Evolutionary conservation across 2,797 vertebrate species (phyloP), one percentile per base, ranked within the genome.

Genomic region (Pseudopleuronectes americanus): DNA sequence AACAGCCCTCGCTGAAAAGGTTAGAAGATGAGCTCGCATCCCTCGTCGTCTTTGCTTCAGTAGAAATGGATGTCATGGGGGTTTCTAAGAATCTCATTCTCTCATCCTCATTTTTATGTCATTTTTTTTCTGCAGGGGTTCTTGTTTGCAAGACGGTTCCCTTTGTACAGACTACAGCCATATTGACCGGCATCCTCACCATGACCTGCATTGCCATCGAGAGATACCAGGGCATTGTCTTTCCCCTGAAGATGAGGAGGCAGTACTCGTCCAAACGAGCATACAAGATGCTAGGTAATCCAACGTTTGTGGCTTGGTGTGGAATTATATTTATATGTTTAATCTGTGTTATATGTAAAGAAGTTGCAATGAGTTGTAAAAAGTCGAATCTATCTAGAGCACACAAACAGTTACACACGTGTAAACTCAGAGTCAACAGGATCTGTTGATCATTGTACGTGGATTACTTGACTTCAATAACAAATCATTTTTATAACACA

Each of bases 121-220:
- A 0, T 41, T 4, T 36, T 12, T 36, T 72, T 49, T 48, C 66
- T 79, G 4, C 63, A 95, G 95, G 95, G 0, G 94, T 94, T 33
- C 83, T 95, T 48, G 93, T 96, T 45, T 96, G 95, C 80, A 96
- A 96, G 83, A 94, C 93, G 0, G 93, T 96, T 68, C 95, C 95
- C 1, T 96, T 96, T 79, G 93, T 96, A 1, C 95, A 96, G 90
- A 96, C 94, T 2, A 96, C 93, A 2, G 95, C 95, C 57, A 95
- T 96, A 21, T 94, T 95, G 59, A 95, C 94, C 0, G 93, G 95
- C 17, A 95, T 96, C 76, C 93, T 96, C 52, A 96, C 95, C 0
- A 96, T 96, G 95, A 95, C 95, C 26, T 95, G 95, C 80, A 96
- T 96, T 31, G 95, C 95, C 23, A 86, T 96, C 55, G 95, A 96